A percentile compares a stretch with the other conserved stretches of the same genome.
These are phyloP conservation scores for Dromius quadrimaculatus DNA, from an alignment of 2,888 invertebrate genomes.

Conservation along the genomic window DNA sequence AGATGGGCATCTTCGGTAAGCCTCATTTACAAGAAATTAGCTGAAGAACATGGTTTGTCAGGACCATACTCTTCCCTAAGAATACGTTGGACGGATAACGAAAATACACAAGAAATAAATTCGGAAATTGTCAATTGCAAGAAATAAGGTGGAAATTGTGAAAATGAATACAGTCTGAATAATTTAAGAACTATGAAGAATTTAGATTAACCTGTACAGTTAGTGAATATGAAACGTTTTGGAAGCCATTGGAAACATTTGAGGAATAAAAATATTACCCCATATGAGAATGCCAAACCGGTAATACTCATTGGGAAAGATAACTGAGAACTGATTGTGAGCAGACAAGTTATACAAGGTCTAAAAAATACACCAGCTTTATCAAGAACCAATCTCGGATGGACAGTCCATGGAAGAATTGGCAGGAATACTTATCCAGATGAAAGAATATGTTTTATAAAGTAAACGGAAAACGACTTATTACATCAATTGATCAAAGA, in stretches of 20 bases:
- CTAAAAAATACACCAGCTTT: neutral
- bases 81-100: neutral
- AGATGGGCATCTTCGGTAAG: neutral
- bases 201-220: neutral
- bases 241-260: neutral
- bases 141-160: neutral
- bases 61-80: neutral
- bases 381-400: constrained; percentile 1
- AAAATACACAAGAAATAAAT: neutral
- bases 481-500: constrained; percentile 1
- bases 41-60: neutral
- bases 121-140: neutral
- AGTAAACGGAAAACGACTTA: neutral
- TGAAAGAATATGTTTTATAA: neutral
- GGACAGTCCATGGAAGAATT: constrained; percentile 2
- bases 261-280: neutral
- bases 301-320: neutral
- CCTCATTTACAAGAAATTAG: neutral
- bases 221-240: neutral
- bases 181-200: neutral
- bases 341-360: neutral
- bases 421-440: neutral
- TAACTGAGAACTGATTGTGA: neutral
- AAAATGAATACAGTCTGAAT: neutral
- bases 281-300: neutral